phyloP scores from a whole-genome alignment of 1,140 invertebrate genomes.

The Papilio machaon region DNA sequence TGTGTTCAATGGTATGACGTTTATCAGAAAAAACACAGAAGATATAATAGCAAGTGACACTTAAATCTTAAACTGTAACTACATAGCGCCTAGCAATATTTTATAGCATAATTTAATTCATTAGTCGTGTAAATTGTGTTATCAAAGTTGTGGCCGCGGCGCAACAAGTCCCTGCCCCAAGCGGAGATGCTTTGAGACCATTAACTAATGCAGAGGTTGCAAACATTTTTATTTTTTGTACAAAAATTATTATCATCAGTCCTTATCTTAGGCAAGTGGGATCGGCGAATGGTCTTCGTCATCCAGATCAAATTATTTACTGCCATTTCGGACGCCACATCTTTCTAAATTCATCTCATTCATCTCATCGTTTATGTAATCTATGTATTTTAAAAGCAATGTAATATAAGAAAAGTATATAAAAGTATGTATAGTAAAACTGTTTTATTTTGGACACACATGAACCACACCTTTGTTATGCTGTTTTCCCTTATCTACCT shows the following conservation, averaged over 20 bases:
- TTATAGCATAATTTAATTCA: slow-evolving; percentile 9
- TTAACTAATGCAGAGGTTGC: slow-evolving; percentile 2
- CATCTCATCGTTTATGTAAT: too few species aligned
- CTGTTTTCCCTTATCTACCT: not conserved
- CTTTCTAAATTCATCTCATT: too few species aligned
- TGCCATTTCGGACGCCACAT: too few species aligned
- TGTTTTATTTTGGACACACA: too few species aligned
- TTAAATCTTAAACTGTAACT: not conserved
- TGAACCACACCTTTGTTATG: too few species aligned
- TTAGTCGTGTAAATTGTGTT: slow-evolving; percentile 19
- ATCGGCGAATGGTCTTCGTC: too few species aligned
- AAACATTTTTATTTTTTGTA: not conserved
- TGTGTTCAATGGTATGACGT: too few species aligned
- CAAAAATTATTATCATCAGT: not conserved
- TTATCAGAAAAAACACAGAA: not conserved
- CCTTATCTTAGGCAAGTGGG: too few species aligned
- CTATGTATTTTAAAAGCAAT: too few species aligned
- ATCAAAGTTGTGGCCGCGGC: not conserved
- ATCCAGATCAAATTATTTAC: too few species aligned
- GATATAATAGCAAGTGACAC: not conserved
- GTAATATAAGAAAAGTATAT: too few species aligned
- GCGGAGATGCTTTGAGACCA: not conserved
- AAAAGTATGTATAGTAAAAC: too few species aligned
- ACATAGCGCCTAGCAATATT: not conserved
- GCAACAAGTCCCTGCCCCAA: not conserved